Percentiles rank a stretch among this genome's conserved stretches.
phyloP scores from a whole-genome alignment of 2,113 vertebrate genomes.

The Entomyzon cyanotis region DNA sequence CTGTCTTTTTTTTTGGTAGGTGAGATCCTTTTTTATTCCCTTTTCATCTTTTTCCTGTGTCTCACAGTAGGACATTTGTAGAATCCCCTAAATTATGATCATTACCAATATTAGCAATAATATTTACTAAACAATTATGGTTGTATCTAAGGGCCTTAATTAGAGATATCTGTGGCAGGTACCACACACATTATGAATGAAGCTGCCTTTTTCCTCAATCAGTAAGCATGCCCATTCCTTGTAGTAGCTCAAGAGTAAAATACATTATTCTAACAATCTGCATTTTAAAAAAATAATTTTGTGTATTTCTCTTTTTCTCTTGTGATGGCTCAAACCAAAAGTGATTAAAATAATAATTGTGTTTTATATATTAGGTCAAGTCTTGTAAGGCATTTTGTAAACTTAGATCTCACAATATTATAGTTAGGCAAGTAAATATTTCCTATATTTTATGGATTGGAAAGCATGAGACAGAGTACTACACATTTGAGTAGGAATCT shows the following conservation, averaged over 20 bases:
- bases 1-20: accelerated
- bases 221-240: not conserved
- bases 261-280: not conserved
- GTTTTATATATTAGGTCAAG: not conserved
- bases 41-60: not conserved
- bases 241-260: not conserved
- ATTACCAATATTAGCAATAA: not conserved
- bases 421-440: not conserved
- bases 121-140: not conserved
- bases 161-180: not conserved
- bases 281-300: not conserved
- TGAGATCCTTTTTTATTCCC: not conserved
- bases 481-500: not conserved
- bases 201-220: not conserved
- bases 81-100: not conserved
- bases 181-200: not conserved
- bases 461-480: not conserved
- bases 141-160: not conserved
- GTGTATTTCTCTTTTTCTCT: not conserved
- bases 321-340: not conserved
- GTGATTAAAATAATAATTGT: not conserved
- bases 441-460: not conserved
- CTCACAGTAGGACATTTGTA: not conserved
- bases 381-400: not conserved
- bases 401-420: not conserved